Evolutionary conservation across 2,113 vertebrate genomes (phyloP).

Genomic region (Neogale vison): DNA sequence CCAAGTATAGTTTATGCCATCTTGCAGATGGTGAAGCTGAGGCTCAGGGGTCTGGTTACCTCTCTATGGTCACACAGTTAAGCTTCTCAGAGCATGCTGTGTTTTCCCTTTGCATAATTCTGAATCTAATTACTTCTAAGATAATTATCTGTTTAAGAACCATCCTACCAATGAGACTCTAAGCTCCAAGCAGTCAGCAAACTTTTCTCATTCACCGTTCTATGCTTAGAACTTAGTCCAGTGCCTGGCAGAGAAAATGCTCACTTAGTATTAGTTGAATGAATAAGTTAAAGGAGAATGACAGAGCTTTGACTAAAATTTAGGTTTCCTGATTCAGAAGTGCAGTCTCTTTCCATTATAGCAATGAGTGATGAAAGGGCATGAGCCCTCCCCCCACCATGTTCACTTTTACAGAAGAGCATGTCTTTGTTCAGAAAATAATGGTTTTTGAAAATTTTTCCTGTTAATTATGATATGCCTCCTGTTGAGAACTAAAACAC

Average conservation of each 20-base stretch:
- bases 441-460: not conserved
- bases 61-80: not conserved
- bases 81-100: not conserved
- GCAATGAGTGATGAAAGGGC: not conserved
- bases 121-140: not conserved
- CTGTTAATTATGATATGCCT: not conserved
- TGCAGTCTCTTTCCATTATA: not conserved
- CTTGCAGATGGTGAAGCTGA: not conserved
- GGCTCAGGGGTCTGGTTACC: not conserved
- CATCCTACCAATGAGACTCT: not conserved
- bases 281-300: not conserved
- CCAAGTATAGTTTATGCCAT: not conserved
- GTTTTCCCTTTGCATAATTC: not conserved
- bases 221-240: not conserved
- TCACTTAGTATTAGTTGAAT: not conserved
- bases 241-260: not conserved
- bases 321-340: not conserved
- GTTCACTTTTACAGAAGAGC: not conserved
- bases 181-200: not conserved
- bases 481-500: not conserved
- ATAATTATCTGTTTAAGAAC: not conserved
- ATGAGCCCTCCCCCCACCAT: fast-evolving
- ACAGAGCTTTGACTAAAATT: not conserved
- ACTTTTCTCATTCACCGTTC: not conserved
- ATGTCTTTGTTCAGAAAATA: not conserved